These are phyloP conservation scores for Alviniconcha marisindica DNA, from an alignment of 1,140 invertebrate species.

Conservation along the genomic window DNA sequence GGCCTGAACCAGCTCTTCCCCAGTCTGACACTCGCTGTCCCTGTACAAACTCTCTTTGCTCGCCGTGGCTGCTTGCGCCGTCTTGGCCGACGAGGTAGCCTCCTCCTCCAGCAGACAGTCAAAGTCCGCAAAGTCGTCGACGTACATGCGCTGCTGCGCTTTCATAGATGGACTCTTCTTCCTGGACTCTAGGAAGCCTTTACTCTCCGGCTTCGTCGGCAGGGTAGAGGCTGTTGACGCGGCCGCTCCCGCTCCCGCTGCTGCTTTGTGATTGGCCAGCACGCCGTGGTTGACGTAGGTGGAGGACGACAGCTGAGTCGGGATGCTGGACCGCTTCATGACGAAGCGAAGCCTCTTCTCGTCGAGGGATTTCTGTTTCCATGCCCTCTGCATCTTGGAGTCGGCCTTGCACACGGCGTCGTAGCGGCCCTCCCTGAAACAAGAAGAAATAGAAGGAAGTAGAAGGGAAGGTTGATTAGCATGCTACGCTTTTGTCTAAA, in stretches of 20 bases:
- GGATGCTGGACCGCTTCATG: slow-evolving; percentile 43
- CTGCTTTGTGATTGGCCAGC: slow-evolving; percentile 25
- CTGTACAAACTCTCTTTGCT: background rate
- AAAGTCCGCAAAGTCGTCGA: slow-evolving; percentile 36
- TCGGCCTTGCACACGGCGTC: slow-evolving; percentile 31
- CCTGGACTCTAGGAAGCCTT: background rate
- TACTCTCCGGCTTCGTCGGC: background rate
- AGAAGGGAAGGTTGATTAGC: too few relatives aligned
- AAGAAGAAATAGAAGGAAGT: background rate
- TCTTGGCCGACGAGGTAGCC: background rate
- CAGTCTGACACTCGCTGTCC: slow-evolving; percentile 28
- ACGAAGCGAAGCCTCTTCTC: slow-evolving; percentile 48
- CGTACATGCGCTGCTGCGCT: background rate
- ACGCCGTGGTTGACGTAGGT: slow-evolving; percentile 49
- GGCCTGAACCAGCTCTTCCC: slow-evolving; percentile 26
- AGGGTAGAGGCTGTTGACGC: background rate
- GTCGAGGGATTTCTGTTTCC: slow-evolving; percentile 51
- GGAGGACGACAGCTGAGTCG: background rate
- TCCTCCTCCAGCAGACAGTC: slow-evolving; percentile 35
- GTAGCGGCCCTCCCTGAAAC: slow-evolving; percentile 41
- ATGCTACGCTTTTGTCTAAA: too few relatives aligned
- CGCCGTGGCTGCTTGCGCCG: background rate
- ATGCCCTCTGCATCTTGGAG: slow-evolving; percentile 16
- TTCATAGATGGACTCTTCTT: slow-evolving; percentile 16
- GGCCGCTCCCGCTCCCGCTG: background rate